phyloP scores from a whole-genome alignment of 2,797 vertebrate genomes.

The Eospalax fontanierii region DNA sequence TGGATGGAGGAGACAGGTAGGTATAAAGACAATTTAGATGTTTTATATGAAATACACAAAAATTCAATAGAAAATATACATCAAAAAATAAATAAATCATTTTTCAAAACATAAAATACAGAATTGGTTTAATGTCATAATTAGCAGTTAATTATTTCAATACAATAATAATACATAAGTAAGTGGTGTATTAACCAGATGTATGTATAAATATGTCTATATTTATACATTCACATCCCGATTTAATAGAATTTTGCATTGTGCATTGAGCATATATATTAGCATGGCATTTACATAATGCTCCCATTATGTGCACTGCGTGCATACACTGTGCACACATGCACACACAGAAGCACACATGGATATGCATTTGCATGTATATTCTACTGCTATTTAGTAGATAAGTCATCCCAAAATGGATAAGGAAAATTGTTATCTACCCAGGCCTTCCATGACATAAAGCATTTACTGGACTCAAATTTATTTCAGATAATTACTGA shows the following conservation, averaged over 20 bases:
- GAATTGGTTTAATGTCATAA: constrained; percentile 34
- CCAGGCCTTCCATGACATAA: constrained; percentile 31
- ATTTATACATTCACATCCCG: background rate
- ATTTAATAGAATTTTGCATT: constrained; percentile 5
- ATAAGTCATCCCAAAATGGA: background rate
- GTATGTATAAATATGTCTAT: background rate
- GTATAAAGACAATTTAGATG: too few relatives aligned
- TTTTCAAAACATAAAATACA: background rate
- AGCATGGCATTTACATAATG: background rate
- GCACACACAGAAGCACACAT: background rate
- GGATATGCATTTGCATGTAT: background rate
- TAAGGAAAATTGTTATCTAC: constrained; percentile 55
- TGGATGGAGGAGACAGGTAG: too few relatives aligned
- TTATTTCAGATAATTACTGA: constrained; percentile 38
- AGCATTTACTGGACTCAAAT: constrained; percentile 51
- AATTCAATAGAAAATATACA: background rate
- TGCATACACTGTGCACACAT: background rate
- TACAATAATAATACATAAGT: constrained; percentile 20
- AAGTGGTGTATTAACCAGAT: constrained; percentile 29
- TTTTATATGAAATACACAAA: background rate
- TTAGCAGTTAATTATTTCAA: constrained; percentile 39
- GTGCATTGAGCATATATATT: background rate
- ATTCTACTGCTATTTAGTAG: constrained; percentile 38
- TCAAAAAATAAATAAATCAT: too few relatives aligned
- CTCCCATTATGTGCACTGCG: background rate